Conservation (phyloP, 2,888 invertebrate species). For the Noctuana brunneofusca region DNA sequence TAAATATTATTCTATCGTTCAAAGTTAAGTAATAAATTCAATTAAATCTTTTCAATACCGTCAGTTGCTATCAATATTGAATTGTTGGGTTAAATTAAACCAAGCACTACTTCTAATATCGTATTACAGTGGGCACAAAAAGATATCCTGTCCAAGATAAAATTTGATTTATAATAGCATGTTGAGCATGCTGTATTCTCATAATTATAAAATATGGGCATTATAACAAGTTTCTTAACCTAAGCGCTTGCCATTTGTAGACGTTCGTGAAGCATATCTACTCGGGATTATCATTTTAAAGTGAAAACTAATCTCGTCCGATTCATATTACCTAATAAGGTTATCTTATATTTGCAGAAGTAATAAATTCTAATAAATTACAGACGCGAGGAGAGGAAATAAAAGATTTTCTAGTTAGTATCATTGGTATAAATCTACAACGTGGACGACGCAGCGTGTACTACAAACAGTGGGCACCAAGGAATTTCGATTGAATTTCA, state of each 20-base stretch:
- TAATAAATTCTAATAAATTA: slow-evolving; percentile 21
- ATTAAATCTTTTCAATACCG: neutral
- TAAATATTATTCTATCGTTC: slow-evolving; percentile 26
- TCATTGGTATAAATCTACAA: slow-evolving; percentile 7
- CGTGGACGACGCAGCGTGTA: no score
- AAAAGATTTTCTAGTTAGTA: slow-evolving; percentile 23
- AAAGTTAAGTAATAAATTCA: neutral
- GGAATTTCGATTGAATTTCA: neutral
- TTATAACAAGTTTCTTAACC: neutral
- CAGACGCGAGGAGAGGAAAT: slow-evolving; percentile 17
- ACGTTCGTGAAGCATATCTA: neutral
- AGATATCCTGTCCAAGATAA: no score
- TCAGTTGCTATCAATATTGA: no score
- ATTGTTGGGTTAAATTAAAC: no score
- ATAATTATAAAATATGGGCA: slow-evolving; percentile 7
- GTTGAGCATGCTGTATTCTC: neutral
- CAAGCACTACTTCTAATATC: no score
- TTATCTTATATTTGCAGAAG: slow-evolving; percentile 6
- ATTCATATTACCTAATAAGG: neutral
- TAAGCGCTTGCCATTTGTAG: neutral
- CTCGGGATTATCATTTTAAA: slow-evolving; percentile 6
- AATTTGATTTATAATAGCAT: no score
- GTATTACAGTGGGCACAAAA: no score
- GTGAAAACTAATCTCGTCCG: neutral
- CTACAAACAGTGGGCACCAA: no score